Evolutionary conservation across 2,113 vertebrate genomes (phyloP), one percentile per base, ranked within the genome.

Genomic region (Steatornis caripensis): DNA sequence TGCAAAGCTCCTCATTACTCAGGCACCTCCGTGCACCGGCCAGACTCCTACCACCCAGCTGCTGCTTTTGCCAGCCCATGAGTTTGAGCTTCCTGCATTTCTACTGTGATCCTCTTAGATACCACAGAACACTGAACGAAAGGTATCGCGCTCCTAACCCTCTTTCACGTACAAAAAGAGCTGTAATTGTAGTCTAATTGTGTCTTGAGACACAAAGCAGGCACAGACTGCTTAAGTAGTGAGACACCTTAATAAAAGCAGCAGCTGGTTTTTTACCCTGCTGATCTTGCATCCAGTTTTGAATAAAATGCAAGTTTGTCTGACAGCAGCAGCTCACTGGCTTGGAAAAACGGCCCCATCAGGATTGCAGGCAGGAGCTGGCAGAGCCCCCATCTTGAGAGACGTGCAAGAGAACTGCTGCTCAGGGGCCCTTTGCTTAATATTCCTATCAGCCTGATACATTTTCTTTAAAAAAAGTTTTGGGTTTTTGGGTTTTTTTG

Each of bases 281-380:
- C 46, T 29, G 9, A 80, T 84, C 71, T 66, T 5, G 16, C 32
- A 91, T 15, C 12, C 29, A 46, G 71, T 93, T 96, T 96, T 92
- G 85, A 96, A 97, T 95, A 96, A 95, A 97, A 96, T 53, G 58
- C 58, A 51, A 62, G 51, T 95, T 66, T 94, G 37, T 51, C 90
- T 39, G 22, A 58, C 49, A 75, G 87, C 17, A 3, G 48, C 48
- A 91, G 32, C 62, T 89, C 24, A 24, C 64, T 46, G 34, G 70
- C 70, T 71, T 3, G 4, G 87, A 66, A 71, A 57, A 93, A 91
- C 7, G 0, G 80, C 87, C 66, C 88, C 23, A 7, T 61, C 89
- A 69, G 66, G 83, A 90, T 46, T 0, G 0, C 39, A 36, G 71
- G 84, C 80, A 79, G 76, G 53, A 88, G 70, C 78, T 70, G 84